Conservation (phyloP, 2,113 vertebrate species). For the Tenrec ecaudatus region DNA sequence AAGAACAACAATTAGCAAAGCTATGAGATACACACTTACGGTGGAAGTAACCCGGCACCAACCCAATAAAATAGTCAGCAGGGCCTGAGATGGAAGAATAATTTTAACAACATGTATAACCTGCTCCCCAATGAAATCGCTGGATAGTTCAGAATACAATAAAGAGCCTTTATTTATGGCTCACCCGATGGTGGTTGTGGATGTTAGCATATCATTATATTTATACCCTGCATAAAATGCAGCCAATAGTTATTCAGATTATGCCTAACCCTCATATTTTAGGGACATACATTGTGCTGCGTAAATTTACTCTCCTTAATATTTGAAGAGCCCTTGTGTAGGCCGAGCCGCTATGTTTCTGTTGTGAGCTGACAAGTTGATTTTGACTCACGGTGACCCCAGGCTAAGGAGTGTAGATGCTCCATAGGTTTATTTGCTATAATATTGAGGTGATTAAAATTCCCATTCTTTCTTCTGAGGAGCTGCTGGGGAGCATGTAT, state of each 20-base stretch:
- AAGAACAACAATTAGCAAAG: conserved; percentile 71
- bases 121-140: conserved; percentile 46
- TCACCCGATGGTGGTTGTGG: neutral
- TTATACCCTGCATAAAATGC: neutral
- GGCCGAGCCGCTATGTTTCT: neutral
- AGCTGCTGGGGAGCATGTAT: neutral
- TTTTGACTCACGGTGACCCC: neutral
- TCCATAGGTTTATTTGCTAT: neutral
- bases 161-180: conserved; percentile 50
- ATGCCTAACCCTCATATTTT: conserved; percentile 27
- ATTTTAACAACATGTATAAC: conserved; percentile 45
- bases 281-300: neutral
- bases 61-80: conserved; percentile 62
- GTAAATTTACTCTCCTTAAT: neutral
- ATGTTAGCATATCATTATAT: conserved; percentile 42
- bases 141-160: conserved; percentile 67
- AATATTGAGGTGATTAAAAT: neutral
- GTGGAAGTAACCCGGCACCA: conserved; percentile 36
- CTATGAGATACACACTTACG: conserved; percentile 57
- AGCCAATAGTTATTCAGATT: conserved; percentile 24
- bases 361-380: neutral
- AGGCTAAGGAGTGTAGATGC: neutral
- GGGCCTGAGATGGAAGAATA: conserved; percentile 40
- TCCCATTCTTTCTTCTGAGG: neutral
- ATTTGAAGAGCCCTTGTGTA: neutral